A percentile compares a stretch with the other conserved stretches of the same genome.
Conservation (phyloP, 2,888 invertebrate species). For the Drosophila rellima region DNA sequence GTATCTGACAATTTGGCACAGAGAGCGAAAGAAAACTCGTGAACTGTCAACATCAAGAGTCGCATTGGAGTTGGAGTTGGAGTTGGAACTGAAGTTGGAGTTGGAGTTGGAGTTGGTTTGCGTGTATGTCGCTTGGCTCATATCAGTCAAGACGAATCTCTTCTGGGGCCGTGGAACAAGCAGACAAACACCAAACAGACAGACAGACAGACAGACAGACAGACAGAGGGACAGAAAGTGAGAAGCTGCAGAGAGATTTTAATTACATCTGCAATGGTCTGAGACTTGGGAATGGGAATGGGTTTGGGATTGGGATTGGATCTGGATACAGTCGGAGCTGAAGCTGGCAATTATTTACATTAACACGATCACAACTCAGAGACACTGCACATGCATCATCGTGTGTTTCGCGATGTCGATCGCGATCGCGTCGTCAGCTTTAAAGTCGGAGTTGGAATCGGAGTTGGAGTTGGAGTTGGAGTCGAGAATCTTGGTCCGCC, state of each 20-base stretch:
- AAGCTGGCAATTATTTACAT: conserved; percentile 85
- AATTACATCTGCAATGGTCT: conserved; percentile 78
- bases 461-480: conserved; percentile 35
- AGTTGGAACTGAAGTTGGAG: conserved; percentile 23
- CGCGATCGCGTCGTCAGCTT: conserved; percentile 58
- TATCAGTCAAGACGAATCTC: conserved; percentile 80
- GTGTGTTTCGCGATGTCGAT: conserved; percentile 75
- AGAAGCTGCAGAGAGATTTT: conserved; percentile 79
- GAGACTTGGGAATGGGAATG: conserved; percentile 32
- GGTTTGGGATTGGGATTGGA: conserved; percentile 4
- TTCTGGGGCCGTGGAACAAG: conserved; percentile 61
- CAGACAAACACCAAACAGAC: conserved; percentile 51
- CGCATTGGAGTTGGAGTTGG: conserved; percentile 14
- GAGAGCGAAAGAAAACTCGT: conserved; percentile 66
- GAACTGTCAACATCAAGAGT: conserved; percentile 71
- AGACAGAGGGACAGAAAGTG: conserved; percentile 54
- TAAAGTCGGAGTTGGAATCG: conserved; percentile 15
- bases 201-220: conserved; percentile 8
- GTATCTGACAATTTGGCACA: conserved; percentile 36
- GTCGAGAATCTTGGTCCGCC: conserved; percentile 38
- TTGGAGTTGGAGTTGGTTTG: conserved; percentile 54
- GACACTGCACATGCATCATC: conserved; percentile 84
- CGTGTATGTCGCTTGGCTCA: conserved; percentile 74
- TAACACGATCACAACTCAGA: conserved; percentile 85
- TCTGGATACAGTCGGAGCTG: conserved; percentile 13